Conservation (phyloP, 1,140 invertebrate species). For the Pollicipes pollicipes region DNA sequence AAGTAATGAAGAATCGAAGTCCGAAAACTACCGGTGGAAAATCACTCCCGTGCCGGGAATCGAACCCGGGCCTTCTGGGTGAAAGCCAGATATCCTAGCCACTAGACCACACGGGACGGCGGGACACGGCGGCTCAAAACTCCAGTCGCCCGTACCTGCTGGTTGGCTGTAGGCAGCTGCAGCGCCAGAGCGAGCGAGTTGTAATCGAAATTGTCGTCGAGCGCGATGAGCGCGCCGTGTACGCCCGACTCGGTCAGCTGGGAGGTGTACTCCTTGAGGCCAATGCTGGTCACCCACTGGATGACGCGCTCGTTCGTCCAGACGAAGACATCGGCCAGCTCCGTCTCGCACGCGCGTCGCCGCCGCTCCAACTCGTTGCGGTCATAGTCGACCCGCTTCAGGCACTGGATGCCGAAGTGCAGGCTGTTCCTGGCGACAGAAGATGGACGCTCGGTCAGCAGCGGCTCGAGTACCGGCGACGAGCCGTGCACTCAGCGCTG, state of each 20-base stretch:
- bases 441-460: no score
- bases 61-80: neutral
- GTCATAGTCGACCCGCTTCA: conserved; percentile 96
- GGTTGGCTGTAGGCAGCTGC: conserved; percentile 94
- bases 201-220: conserved; percentile 93
- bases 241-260: conserved; percentile 94
- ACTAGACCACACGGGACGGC: neutral
- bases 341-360: conserved; percentile 61
- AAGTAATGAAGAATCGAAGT: neutral
- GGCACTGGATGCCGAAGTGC: conserved; percentile 93
- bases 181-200: conserved; percentile 87
- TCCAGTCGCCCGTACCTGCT: conserved; percentile 44
- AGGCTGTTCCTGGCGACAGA: conserved; percentile 36
- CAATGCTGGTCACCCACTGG: conserved; percentile 83
- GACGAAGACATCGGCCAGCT: conserved; percentile 80
- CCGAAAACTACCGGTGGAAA: no score
- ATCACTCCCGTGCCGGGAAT: neutral
- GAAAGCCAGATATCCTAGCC: neutral
- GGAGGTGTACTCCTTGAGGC: conserved; percentile 90
- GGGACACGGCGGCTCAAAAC: neutral
- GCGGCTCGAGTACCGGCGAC: no score
- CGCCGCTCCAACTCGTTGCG: conserved; percentile 80
- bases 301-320: conserved; percentile 98
- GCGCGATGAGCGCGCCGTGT: conserved; percentile 87
- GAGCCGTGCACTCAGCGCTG: no score